These are phyloP conservation scores for Gerris buenoi DNA, from an alignment of 1,140 invertebrate genomes.

Conservation along the genomic window DNA sequence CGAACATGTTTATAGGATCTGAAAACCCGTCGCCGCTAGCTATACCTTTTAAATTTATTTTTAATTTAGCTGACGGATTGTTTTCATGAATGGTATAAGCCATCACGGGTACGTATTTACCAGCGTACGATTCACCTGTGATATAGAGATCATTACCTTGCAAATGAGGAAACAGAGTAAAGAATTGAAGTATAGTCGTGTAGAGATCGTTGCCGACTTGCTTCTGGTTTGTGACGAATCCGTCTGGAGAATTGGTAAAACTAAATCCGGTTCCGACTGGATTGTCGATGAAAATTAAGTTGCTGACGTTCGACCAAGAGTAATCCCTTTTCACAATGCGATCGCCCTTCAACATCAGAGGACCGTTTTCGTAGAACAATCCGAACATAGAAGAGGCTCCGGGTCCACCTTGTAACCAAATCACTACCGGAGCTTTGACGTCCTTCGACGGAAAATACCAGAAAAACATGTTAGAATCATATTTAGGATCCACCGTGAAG, in stretches of 20 bases:
- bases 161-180: constrained; percentile 38
- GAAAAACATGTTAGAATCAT: constrained; percentile 73
- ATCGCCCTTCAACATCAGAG: background rate
- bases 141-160: constrained; percentile 21
- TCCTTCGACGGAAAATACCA: constrained; percentile 59
- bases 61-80: constrained; percentile 17
- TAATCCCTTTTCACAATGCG: constrained; percentile 33
- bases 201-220: constrained; percentile 47
- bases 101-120: constrained; percentile 39
- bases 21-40: constrained; percentile 50
- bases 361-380: constrained; percentile 55
- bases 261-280: constrained; percentile 70
- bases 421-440: constrained; percentile 40
- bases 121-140: constrained; percentile 41
- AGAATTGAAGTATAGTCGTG: constrained; percentile 61
- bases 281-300: constrained; percentile 75
- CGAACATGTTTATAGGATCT: constrained; percentile 44
- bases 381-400: constrained; percentile 65
- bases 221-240: constrained; percentile 48
- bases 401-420: constrained; percentile 77
- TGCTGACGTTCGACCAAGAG: constrained; percentile 56
- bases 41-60: constrained; percentile 31
- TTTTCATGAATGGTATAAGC: constrained; percentile 33
- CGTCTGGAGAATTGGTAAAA: constrained; percentile 44
- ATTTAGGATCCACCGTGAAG: constrained; percentile 39